Base-by-base conservation (phyloP, 23 tunicate genomes). In the Halocynthia roretzi region DNA sequence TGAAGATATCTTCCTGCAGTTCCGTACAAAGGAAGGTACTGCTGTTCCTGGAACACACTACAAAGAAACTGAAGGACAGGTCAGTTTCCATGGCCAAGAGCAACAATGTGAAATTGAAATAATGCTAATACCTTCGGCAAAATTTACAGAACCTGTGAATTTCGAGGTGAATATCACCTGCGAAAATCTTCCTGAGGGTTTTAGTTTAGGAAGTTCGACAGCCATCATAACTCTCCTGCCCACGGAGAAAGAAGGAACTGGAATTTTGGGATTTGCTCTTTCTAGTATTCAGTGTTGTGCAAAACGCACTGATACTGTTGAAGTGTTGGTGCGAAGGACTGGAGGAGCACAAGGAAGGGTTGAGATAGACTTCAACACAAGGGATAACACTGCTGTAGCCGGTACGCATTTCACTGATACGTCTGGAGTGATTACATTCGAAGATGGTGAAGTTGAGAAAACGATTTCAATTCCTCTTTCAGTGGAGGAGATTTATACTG, bases 41-140 rank as follows among this genome's bases (percentile, higher is more conserved):
- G 97, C 97, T 8, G 72, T 67, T 50, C 73, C 89, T 17, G 72
- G 67, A 8, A 18, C 8, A 21, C 86, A 91, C 61, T 91, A 81
- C 80, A 53, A 50, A 6, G 61, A 78, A 10, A 76, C 68, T 54
- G 70, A 79, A 65, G 84, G 83, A n/a, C 60, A 55, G 40, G 68
- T 82, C 7, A 8, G 60, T 22, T 56, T 91, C 52, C 71, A 68
- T 5, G 63, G 53, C 15, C 86, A 79, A 49, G 76, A 77, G 58
- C 72, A 61, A 11, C 23, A 67, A 44, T 21, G 67, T 0, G 53
- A 49, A n/a, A 61, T 85, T 11, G 68, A 65, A 52, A 71, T 91
- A 8, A 70, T 81, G 12, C 65, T 91, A 5, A 18, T 86, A 14
- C 19, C 67, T 50, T 81, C 72, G 67, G 67, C 67, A 6, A 52